Percentiles rank a stretch among this genome's conserved stretches.
Conservation (phyloP, 2,888 invertebrate species). For the Melikaiella ostensackeni region DNA sequence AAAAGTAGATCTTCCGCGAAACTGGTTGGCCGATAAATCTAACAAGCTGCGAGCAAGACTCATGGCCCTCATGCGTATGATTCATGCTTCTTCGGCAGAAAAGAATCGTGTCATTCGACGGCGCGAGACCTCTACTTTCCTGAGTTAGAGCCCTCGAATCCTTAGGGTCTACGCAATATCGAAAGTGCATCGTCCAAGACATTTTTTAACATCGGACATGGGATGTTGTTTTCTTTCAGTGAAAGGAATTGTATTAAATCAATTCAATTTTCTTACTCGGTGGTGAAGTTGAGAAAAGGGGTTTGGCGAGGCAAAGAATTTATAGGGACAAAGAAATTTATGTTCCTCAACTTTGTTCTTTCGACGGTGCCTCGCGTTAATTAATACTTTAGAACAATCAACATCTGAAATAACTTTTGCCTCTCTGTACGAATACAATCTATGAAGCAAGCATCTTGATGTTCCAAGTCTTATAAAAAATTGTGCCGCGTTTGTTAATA, state of each 20-base stretch:
- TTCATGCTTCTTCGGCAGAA: constrained; percentile 65
- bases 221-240: too few relatives aligned
- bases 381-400: too few relatives aligned
- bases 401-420: too few relatives aligned
- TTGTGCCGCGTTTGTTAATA: too few relatives aligned
- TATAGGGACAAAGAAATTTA: background rate
- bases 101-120: constrained; percentile 39
- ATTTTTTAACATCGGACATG: background rate
- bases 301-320: background rate
- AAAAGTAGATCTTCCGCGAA: constrained; percentile 69
- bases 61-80: constrained; percentile 63
- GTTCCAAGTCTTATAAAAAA: too few relatives aligned
- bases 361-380: too few relatives aligned
- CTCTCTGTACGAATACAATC: too few relatives aligned
- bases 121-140: constrained; percentile 17
- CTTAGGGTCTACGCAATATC: constrained; percentile 7
- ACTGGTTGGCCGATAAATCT: constrained; percentile 68
- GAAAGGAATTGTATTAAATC: background rate
- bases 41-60: constrained; percentile 64
- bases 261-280: background rate
- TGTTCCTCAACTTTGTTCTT: background rate
- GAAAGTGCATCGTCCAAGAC: constrained; percentile 6
- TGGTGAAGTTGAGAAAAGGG: too few relatives aligned
- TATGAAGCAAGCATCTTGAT: too few relatives aligned
- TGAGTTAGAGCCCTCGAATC: constrained; percentile 1